Evolutionary conservation across 2,888 invertebrate genomes (phyloP), one percentile per base, ranked within the genome.

Genomic region (Orchestes rusci): DNA sequence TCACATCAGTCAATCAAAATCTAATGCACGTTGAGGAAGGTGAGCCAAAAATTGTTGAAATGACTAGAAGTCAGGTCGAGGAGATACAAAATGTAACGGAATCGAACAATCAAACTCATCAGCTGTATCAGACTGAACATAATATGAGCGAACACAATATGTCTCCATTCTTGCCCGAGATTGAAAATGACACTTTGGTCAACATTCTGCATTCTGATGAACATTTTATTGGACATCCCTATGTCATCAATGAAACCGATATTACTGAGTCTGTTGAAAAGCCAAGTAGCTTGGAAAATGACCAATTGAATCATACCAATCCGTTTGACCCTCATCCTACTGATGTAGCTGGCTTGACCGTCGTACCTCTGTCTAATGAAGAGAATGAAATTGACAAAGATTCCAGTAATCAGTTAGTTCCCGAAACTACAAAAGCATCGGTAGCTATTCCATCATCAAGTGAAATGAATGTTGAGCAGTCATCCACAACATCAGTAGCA

Each of bases 121-220:
- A 37, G 31, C 29, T 28, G 3, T 54, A 54, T 33, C 48, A 46
- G 33, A 54, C 51, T 16, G 59, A 60, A 16, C 48, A 48, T 30
- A 23, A 23, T 23, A 34, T 43, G 35, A 33, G 69, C 68, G 56
- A 53, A 57, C 73, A 76, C 32, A 79, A 76, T 32, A 79, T 79
- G 79, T 79, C 78, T 48, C 81, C 81, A 3, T 81, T 80, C 58
- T 65, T 82, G 54, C 79, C 81, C 4, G 81, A 80, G 58, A 70
- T 75, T 13, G 79, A 79, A 61, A 79, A 79, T 57, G 77, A 75
- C 54, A 73, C 71, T 10, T 68, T 77, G 20, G 72, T 77, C 2
- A 74, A 75, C 57, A 77, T 74, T 56, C 63, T 78, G n/a, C 74
- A 75, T 63, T 73, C 74, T 55, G 76, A 63, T 33, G 63, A 64